Percentiles rank a stretch among this genome's conserved stretches.
phyloP scores from a whole-genome alignment of 2,888 invertebrate species.

The Drosophila kambysellisi region DNA sequence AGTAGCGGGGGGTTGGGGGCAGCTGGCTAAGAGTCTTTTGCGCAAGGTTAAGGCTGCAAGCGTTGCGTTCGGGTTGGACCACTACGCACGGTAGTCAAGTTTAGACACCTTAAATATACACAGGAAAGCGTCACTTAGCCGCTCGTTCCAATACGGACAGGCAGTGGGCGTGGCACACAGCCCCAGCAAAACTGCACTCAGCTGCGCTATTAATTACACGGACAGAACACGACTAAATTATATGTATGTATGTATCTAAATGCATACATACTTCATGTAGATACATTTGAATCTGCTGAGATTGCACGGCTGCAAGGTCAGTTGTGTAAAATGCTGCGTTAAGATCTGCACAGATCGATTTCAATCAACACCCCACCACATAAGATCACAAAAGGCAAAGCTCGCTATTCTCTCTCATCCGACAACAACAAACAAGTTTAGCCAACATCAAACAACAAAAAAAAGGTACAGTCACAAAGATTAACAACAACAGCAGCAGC shows the following conservation, averaged over 20 bases:
- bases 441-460: conserved; percentile 68
- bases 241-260: conserved; percentile 13
- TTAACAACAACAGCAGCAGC: conserved; percentile 59
- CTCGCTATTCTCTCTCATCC: conserved; percentile 17
- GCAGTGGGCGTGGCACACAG: conserved; percentile 65
- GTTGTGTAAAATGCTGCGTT: conserved; percentile 19
- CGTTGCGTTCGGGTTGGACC: conserved; percentile 27
- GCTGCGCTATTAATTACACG: conserved; percentile 70
- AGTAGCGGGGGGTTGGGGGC: conserved; percentile 1
- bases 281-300: conserved; percentile 35
- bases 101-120: conserved; percentile 80
- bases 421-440: conserved; percentile 65
- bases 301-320: conserved; percentile 71
- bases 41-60: conserved; percentile 77
- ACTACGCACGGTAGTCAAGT: conserved; percentile 75
- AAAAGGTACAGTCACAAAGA: conserved; percentile 75
- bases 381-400: conserved; percentile 31
- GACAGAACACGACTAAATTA: conserved; percentile 57
- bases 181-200: conserved; percentile 15
- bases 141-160: conserved; percentile 75
- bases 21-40: conserved; percentile 59
- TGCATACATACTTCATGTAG: neutral
- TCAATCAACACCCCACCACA: conserved; percentile 62
- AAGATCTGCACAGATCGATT: conserved; percentile 60
- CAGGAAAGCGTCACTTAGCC: conserved; percentile 79